Evolutionary conservation across 2,113 vertebrate genomes (phyloP), one percentile per base, ranked within the genome.

Genomic region (Bubo scandiacus): DNA sequence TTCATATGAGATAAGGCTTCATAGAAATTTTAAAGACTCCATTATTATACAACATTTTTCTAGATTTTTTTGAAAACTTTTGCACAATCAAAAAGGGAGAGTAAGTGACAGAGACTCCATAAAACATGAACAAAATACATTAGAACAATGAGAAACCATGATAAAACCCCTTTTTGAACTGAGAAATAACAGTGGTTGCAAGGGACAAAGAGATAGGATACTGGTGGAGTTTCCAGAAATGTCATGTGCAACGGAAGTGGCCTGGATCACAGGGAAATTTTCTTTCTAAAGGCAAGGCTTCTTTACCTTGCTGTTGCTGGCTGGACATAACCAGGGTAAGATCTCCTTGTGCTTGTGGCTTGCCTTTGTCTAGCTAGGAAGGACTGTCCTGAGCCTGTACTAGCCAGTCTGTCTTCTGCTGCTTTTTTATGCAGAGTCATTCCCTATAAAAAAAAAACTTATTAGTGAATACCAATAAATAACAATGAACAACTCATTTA

Each of bases 391-490:
- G 99, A 99, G 9, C 99, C 98, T 5, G 99, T 99, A 94, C 98
- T 99, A 93, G 98, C 98, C 38, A 99, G 98, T 95, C 99, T 98
- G 63, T 99, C 99, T 97, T 99, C 99, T 55, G 99, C 98, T 7
- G 99, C 99, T 96, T 99, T 99, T 98, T 99, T 99, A 98, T 99
- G 99, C 42, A 99, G 95, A 81, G 98, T 98, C 99, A 99, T 99
- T 51, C 99, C 99, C 99, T 99, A 36, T 74, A 40, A 72, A 62
- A 88, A 87, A 85, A 57, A 67, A 88, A 81, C 12, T 34, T 68
- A 80, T 86, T 58, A 96, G 73, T 72, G 40, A 82, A 80, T 72
- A 65, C 8, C 42, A 80, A 72, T 63, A 80, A 88, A 88, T 72
- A 88, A 88, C 5, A 6, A 62, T 80, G 66, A 80, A 49, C 40